Evolutionary conservation across 2,888 invertebrate genomes (phyloP).

Genomic region (Eulithis testata): DNA sequence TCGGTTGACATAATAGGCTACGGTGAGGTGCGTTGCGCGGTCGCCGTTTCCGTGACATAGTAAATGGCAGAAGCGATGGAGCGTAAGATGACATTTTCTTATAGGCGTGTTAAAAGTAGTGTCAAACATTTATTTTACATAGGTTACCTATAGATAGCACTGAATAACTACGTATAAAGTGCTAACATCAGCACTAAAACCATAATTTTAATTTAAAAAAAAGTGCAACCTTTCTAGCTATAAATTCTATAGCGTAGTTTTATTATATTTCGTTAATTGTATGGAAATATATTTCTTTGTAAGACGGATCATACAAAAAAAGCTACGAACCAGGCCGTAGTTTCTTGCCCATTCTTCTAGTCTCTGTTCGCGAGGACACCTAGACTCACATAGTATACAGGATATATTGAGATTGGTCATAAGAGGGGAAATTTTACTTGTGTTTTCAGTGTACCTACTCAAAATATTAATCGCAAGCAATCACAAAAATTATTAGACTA

Average conservation of each 20-base stretch:
- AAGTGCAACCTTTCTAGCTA: conserved; percentile 46
- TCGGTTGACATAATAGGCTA: conserved; percentile 78
- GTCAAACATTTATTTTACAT: conserved; percentile 48
- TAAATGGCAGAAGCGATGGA: conserved; percentile 61
- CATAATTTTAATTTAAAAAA: conserved; percentile 56
- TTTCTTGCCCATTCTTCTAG: too few species aligned
- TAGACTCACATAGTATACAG: too few species aligned
- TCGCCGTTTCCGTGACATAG: conserved; percentile 62
- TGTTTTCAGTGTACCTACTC: too few species aligned
- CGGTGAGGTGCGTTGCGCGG: conserved; percentile 60
- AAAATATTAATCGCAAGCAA: too few species aligned
- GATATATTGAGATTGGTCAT: too few species aligned
- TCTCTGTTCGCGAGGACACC: too few species aligned
- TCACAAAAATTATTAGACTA: too few species aligned
- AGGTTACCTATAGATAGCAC: conserved; percentile 32
- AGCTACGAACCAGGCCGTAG: too few species aligned
- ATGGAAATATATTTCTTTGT: too few species aligned
- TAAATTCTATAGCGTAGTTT: conserved; percentile 32
- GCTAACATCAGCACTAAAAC: conserved; percentile 45
- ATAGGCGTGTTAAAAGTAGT: conserved; percentile 46
- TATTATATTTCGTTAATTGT: background rate
- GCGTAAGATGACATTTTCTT: conserved; percentile 62
- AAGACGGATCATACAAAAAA: too few species aligned
- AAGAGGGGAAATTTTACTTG: too few species aligned
- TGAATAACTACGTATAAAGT: conserved; percentile 40